A percentile compares a stretch with the other conserved stretches of the same genome.
Evolutionary conservation across 2,888 invertebrate genomes (phyloP).

Genomic region (Labia minor): DNA sequence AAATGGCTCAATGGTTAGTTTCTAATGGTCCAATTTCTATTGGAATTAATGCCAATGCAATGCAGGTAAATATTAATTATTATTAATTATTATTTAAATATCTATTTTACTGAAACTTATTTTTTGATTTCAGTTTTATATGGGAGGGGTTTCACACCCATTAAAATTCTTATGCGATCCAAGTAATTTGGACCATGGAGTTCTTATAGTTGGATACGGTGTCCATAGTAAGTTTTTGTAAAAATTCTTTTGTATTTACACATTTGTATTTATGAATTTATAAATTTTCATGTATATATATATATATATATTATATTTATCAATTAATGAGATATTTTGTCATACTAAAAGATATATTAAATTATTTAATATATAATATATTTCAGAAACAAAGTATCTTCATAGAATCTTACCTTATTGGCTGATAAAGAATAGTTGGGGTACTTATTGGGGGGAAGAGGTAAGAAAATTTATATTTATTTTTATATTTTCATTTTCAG

Average conservation of each 20-base stretch:
- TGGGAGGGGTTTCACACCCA: conserved; percentile 90
- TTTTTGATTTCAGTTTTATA: conserved; percentile 61
- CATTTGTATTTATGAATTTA: conserved; percentile 18
- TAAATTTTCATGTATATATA: conserved; percentile 16
- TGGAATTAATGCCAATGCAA: conserved; percentile 90
- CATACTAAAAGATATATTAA: neutral
- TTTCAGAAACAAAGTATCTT: conserved; percentile 30
- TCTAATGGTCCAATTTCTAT: conserved; percentile 88
- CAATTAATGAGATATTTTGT: neutral
- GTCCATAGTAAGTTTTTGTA: conserved; percentile 49
- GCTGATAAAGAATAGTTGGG: conserved; percentile 45
- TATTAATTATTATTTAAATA: neutral
- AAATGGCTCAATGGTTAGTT: conserved; percentile 84
- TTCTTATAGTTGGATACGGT: conserved; percentile 90
- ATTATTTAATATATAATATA: conserved; percentile 1
- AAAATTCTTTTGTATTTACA: conserved; percentile 13
- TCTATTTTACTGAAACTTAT: neutral
- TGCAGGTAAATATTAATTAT: conserved; percentile 46
- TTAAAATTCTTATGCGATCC: conserved; percentile 71
- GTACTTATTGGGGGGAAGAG: conserved; percentile 40
- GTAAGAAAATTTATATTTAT: conserved; percentile 29
- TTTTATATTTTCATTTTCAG: conserved; percentile 40
- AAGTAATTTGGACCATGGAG: conserved; percentile 77
- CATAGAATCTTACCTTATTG: conserved; percentile 36
- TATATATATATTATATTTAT: conserved; percentile 8